A percentile compares a stretch with the other conserved stretches of the same genome.
phyloP scores from a whole-genome alignment of 2,113 vertebrate genomes.

The Amblyopsis rosae region DNA sequence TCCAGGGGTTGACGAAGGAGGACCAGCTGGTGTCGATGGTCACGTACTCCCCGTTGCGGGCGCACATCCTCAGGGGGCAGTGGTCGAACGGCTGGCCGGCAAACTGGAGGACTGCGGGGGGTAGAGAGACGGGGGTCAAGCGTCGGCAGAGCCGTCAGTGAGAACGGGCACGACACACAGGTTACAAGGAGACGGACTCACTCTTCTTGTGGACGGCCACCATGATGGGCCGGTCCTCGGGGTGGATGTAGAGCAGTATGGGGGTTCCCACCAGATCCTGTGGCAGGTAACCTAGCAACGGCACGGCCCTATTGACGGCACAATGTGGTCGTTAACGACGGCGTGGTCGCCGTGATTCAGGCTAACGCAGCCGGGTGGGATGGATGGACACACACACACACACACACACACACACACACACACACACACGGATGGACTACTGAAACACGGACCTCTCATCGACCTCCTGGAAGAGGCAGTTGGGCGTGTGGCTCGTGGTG shows the following conservation, averaged over 20 bases:
- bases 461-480: conserved; percentile 90
- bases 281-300: conserved; percentile 86
- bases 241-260: conserved; percentile 84
- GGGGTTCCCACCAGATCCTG: conserved; percentile 89
- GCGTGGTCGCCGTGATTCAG: not conserved
- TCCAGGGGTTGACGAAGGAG: conserved; percentile 92
- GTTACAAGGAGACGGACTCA: conserved; percentile 61
- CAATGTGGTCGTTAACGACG: not conserved
- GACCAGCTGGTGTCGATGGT: conserved; percentile 95
- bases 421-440: no score
- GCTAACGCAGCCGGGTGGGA: no score
- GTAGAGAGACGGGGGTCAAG: conserved; percentile 11
- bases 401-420: no score
- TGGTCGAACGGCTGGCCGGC: conserved; percentile 88
- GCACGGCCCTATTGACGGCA: conserved; percentile 79
- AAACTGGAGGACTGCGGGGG: conserved; percentile 82
- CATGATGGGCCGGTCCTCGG: conserved; percentile 88
- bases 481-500: conserved; percentile 88
- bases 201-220: conserved; percentile 91
- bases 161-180: not conserved
- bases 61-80: conserved; percentile 85
- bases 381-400: no score
- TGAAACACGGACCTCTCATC: conserved; percentile 79
- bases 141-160: not conserved
- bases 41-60: conserved; percentile 86